These are phyloP conservation scores for Melanitta fusca DNA, from an alignment of 2,797 vertebrate species.

Conservation along the genomic window DNA sequence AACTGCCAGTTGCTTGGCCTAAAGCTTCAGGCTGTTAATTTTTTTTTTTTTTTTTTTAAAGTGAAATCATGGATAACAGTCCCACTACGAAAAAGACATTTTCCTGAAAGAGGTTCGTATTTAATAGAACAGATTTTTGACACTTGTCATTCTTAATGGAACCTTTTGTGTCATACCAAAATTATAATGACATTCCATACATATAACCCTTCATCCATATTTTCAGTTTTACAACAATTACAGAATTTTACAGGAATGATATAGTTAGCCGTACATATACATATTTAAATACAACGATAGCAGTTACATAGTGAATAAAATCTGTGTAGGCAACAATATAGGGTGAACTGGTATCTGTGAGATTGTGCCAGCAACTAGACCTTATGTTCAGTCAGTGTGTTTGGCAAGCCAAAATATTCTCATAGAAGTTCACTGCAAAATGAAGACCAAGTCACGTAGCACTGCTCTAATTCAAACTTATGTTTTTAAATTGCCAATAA, in stretches of 20 bases:
- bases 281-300: neutral
- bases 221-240: neutral
- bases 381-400: neutral
- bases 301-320: neutral
- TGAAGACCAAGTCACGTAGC: neutral
- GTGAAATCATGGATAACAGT: neutral
- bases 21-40: neutral
- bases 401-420: neutral
- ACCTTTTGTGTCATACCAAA: neutral
- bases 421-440: neutral
- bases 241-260: neutral
- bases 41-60: neutral
- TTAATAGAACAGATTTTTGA: neutral
- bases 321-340: neutral
- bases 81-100: neutral
- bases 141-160: neutral
- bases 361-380: neutral
- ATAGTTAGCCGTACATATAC: neutral
- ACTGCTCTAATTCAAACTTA: neutral
- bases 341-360: neutral
- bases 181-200: neutral
- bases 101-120: neutral
- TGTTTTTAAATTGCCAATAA: neutral
- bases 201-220: neutral
- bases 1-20: neutral